Conservation (phyloP, 1,140 invertebrate species). For the Habropoda laboriosa region DNA sequence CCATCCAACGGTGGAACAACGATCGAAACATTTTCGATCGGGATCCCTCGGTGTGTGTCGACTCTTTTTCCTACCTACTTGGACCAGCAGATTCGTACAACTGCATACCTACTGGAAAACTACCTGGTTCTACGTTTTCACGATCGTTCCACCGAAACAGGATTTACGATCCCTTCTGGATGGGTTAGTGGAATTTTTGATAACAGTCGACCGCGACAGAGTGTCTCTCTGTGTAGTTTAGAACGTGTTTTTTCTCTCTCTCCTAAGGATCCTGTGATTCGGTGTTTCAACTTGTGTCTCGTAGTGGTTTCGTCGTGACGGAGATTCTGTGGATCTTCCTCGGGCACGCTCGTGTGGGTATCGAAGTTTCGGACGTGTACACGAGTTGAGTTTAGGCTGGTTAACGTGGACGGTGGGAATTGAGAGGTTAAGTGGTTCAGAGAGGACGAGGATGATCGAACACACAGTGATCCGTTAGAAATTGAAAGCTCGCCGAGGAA, state of each 20-base stretch:
- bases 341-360: neutral
- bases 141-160: neutral
- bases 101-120: neutral
- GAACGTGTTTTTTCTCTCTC: too few species aligned
- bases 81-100: neutral
- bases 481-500: constrained; percentile 8
- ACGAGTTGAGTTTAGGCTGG: neutral
- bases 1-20: neutral
- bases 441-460: neutral
- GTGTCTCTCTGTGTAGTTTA: neutral
- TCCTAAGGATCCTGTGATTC: neutral
- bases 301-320: neutral
- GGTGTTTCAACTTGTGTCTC: neutral
- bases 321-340: neutral
- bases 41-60: neutral
- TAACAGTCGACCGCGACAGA: neutral
- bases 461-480: neutral
- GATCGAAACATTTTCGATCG: neutral
- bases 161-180: neutral
- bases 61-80: neutral
- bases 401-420: neutral
- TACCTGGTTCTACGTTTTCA: neutral
- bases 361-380: neutral
- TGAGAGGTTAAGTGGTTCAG: constrained; percentile 24
- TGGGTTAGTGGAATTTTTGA: neutral